A percentile compares a stretch with the other conserved stretches of the same genome.
These are phyloP conservation scores for Hydriomena furcata DNA, from an alignment of 2,888 invertebrate species.

Conservation along the genomic window DNA sequence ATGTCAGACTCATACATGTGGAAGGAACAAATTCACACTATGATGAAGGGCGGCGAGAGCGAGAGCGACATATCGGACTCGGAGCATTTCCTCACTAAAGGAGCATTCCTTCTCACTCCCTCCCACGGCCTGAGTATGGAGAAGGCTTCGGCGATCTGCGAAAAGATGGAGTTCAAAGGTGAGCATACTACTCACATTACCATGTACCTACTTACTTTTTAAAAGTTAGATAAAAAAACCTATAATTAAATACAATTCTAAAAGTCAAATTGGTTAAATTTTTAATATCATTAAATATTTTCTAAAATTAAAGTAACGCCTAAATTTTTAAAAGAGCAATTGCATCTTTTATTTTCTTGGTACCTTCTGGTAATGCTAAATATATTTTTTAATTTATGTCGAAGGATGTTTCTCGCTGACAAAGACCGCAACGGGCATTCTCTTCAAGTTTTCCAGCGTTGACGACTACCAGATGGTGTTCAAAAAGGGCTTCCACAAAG, in stretches of 20 bases:
- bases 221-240: too few species aligned
- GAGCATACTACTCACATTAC: too few species aligned
- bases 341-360: too few species aligned
- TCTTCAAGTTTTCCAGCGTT: slow-evolving; percentile 94
- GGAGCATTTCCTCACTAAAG: slow-evolving; percentile 91
- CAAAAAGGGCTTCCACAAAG: slow-evolving; percentile 94
- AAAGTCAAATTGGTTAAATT: too few species aligned
- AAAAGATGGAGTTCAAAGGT: slow-evolving; percentile 92
- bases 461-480: slow-evolving; percentile 94
- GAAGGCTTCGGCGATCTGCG: slow-evolving; percentile 92
- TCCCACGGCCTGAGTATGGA: slow-evolving; percentile 94
- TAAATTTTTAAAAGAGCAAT: too few species aligned
- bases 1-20: slow-evolving; percentile 80
- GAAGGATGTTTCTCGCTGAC: slow-evolving; percentile 91
- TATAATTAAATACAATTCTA: too few species aligned
- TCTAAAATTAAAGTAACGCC: too few species aligned
- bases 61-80: slow-evolving; percentile 91
- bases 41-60: slow-evolving; percentile 89
- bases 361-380: too few species aligned
- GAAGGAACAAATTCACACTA: slow-evolving; percentile 80
- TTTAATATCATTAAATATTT: too few species aligned
- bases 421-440: slow-evolving; percentile 94
- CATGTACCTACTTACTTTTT: too few species aligned
- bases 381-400: background rate
- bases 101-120: slow-evolving; percentile 92